Percentiles rank a stretch among this genome's conserved stretches.
Evolutionary conservation across 2,797 vertebrate genomes (phyloP).

Genomic region (Spinus olivaceus): DNA sequence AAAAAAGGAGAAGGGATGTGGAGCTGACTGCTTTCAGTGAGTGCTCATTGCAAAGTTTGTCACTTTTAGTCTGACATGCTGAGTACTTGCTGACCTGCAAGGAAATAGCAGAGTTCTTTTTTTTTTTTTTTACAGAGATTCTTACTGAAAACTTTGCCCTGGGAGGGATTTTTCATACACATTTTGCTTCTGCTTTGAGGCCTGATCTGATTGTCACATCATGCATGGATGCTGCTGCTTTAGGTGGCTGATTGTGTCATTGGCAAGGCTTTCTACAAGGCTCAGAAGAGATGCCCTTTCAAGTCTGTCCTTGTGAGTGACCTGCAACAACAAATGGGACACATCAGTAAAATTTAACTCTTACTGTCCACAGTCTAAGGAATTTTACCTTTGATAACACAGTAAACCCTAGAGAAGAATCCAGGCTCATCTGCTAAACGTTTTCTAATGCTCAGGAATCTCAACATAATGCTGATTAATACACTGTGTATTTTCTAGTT

Average conservation of each 20-base stretch:
- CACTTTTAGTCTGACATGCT: neutral
- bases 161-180: neutral
- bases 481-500: neutral
- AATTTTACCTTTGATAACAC: neutral
- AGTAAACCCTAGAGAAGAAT: neutral
- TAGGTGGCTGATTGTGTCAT: neutral
- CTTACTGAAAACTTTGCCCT: neutral
- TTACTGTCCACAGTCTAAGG: neutral
- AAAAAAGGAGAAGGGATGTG: neutral
- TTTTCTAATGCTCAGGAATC: neutral
- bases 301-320: neutral
- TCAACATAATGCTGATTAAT: neutral
- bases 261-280: neutral
- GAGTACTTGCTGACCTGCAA: neutral
- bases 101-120: neutral
- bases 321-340: neutral
- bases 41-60: neutral
- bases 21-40: neutral
- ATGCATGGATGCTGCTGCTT: neutral
- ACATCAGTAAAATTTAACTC: neutral
- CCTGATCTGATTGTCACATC: neutral
- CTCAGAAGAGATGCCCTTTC: neutral
- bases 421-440: neutral
- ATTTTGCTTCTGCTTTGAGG: neutral
- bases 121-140: neutral